Conservation (phyloP, 2,113 vertebrate genomes). For the Uropsilus gracilis region DNA sequence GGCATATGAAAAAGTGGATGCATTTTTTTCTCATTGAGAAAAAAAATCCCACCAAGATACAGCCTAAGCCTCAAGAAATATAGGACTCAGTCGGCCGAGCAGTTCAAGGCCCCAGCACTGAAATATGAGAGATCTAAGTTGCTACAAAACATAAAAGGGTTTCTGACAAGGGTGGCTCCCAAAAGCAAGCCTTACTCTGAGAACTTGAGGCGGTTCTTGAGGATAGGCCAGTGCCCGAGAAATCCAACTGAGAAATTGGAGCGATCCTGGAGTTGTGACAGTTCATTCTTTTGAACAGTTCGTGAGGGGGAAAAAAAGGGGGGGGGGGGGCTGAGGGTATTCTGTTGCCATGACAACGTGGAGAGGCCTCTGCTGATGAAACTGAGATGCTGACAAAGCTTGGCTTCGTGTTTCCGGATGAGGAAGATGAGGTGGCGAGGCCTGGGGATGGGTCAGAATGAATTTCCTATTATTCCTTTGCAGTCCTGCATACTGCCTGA, state of each 20-base stretch:
- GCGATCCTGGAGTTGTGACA: not conserved
- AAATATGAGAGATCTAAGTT: not conserved
- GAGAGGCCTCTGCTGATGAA: not conserved
- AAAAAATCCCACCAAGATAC: not conserved
- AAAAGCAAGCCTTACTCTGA: not conserved
- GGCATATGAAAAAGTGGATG: not conserved
- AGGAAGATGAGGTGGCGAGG: constrained; percentile 2
- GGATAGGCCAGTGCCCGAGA: not conserved
- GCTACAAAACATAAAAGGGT: not conserved
- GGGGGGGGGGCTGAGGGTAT: constrained; percentile 39
- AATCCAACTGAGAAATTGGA: constrained; percentile 29
- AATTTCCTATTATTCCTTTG: constrained; percentile 24
- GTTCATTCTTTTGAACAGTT: constrained; percentile 62
- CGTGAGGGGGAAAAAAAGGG: not conserved
- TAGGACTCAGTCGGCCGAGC: not conserved
- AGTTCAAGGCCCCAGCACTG: not conserved
- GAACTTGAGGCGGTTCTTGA: not conserved
- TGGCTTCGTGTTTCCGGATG: constrained; percentile 31
- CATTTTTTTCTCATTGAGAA: not conserved
- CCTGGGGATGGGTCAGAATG: constrained; percentile 13
- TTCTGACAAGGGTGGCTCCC: not conserved
- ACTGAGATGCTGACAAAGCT: not conserved
- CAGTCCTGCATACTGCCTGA: not conserved
- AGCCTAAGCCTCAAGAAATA: not conserved
- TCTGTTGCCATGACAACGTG: constrained; percentile 72